These are phyloP conservation scores for Anaspis maculata DNA, from an alignment of 2,888 invertebrate species.

Conservation along the genomic window DNA sequence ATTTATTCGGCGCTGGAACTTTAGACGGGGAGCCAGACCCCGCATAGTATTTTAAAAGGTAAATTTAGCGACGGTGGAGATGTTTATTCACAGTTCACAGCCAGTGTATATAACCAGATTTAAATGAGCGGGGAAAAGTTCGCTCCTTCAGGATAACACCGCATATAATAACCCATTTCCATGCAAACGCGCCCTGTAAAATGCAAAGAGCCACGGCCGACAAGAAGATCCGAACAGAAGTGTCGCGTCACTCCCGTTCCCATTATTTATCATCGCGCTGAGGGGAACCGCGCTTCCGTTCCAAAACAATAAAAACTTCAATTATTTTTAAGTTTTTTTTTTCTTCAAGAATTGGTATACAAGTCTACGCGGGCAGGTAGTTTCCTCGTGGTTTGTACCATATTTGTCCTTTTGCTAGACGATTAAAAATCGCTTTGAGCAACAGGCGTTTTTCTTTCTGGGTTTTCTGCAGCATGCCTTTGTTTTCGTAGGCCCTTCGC, in stretches of 20 bases:
- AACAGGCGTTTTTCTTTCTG: not conserved
- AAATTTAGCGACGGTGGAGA: conserved; percentile 10
- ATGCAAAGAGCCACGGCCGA: conserved; percentile 31
- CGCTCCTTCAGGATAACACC: conserved; percentile 27
- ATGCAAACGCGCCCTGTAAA: conserved; percentile 49
- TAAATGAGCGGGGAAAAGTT: conserved; percentile 23
- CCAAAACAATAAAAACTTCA: too few relatives aligned
- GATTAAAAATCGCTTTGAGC: not conserved
- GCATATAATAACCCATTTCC: conserved; percentile 49
- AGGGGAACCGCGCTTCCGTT: too few relatives aligned
- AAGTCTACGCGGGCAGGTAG: too few relatives aligned
- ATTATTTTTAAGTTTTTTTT: too few relatives aligned
- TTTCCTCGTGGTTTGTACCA: too few relatives aligned
- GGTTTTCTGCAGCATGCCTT: not conserved
- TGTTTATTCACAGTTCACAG: conserved; percentile 19
- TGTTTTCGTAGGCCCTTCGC: not conserved
- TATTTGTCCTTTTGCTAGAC: too few relatives aligned
- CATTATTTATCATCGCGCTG: conserved; percentile 29
- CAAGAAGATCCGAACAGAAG: conserved; percentile 29
- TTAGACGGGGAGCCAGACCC: not conserved
- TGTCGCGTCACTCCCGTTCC: conserved; percentile 31
- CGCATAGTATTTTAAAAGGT: conserved; percentile 5
- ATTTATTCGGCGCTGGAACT: conserved; percentile 13
- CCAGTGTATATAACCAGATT: conserved; percentile 30
- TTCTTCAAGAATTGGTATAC: too few relatives aligned